phyloP scores from a whole-genome alignment of 2,113 vertebrate species.

The Aspidoscelis tigris region DNA sequence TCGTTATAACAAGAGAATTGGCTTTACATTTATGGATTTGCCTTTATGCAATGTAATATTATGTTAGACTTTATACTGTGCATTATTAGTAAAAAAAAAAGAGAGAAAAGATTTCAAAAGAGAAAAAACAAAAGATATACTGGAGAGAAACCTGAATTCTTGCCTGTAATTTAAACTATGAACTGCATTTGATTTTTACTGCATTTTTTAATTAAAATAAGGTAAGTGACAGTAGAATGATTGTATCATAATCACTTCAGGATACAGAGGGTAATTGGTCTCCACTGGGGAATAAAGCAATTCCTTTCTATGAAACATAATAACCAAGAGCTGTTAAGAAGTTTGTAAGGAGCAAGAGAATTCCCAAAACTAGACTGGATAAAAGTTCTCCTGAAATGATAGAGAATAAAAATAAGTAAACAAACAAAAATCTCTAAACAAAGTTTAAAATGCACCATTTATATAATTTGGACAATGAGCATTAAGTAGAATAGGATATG shows the following conservation, averaged over 20 bases:
- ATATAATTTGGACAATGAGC: no score
- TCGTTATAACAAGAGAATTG: no score
- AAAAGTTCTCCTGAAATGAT: background rate
- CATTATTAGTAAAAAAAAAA: no score
- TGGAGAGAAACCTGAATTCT: background rate
- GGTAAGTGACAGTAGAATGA: conserved; percentile 55
- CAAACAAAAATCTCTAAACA: no score
- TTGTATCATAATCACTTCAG: conserved; percentile 56
- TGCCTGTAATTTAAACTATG: conserved; percentile 51
- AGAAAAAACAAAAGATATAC: no score
- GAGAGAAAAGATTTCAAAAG: no score
- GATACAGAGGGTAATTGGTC: conserved; percentile 47
- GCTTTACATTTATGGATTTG: no score
- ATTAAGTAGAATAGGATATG: background rate
- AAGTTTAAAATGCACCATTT: no score
- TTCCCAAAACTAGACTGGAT: background rate
- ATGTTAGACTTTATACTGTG: no score
- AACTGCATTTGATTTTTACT: conserved; percentile 64
- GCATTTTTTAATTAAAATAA: conserved; percentile 66
- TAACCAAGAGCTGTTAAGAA: background rate
- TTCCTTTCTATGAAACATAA: conserved; percentile 47
- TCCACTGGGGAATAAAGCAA: conserved; percentile 46
- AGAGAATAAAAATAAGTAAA: no score
- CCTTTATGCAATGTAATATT: no score
- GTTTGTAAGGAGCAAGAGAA: conserved; percentile 5